Percentiles rank a stretch among this genome's conserved stretches.
phyloP scores from a whole-genome alignment of 2,797 vertebrate genomes.

The Mormyrops attenuatus region DNA sequence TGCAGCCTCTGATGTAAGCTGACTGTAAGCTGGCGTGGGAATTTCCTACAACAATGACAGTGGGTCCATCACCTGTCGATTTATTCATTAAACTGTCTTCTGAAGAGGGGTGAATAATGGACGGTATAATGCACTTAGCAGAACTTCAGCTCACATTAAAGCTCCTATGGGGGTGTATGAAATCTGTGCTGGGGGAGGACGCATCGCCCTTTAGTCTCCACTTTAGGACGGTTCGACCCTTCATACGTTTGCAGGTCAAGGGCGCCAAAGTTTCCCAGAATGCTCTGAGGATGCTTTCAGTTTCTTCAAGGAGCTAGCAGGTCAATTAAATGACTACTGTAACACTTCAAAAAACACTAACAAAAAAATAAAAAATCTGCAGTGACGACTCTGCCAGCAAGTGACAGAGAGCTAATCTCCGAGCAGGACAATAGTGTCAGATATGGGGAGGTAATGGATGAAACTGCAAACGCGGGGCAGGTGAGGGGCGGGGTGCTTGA shows the following conservation, averaged over 20 bases:
- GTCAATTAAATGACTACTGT: background rate
- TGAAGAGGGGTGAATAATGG: background rate
- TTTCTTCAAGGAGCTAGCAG: background rate
- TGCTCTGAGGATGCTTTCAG: background rate
- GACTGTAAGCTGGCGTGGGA: conserved; percentile 1
- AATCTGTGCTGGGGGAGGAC: background rate
- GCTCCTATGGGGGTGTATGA: background rate
- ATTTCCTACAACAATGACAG: background rate
- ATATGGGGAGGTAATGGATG: background rate
- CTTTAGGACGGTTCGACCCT: background rate
- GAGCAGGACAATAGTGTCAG: background rate
- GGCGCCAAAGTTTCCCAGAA: background rate
- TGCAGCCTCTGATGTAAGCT: background rate
- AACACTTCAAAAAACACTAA: background rate
- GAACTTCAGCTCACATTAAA: background rate
- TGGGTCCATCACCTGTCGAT: background rate
- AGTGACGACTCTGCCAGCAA: background rate
- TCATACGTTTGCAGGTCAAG: background rate
- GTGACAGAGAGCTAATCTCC: background rate
- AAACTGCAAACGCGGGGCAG: background rate
- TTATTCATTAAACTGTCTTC: conserved; percentile 6
- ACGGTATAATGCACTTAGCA: background rate
- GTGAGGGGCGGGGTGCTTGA: background rate
- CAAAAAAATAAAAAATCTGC: background rate
- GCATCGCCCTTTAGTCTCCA: background rate